Evolutionary conservation across 2,888 invertebrate species (phyloP), one percentile per base, ranked within the genome.

Genomic region (Parascotia fuliginaria): DNA sequence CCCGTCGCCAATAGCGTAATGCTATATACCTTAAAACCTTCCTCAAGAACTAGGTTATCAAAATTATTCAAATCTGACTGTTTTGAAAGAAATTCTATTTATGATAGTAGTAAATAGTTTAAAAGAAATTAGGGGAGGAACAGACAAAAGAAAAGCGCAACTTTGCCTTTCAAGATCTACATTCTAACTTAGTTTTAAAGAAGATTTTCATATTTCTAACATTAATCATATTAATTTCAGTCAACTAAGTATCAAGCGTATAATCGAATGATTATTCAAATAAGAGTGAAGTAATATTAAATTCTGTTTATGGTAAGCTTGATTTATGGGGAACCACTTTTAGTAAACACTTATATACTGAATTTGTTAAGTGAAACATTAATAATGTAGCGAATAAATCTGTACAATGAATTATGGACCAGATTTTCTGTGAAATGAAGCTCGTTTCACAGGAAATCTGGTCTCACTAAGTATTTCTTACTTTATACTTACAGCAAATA

Each of bases 261-360:
- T 37, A 11, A 43, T 32, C 29, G 22, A 32, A 32, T 15, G 38
- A 32, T 45, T 45, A 45, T 45, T 29, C 13, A 31, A 39, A 45
- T 38, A 15, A 9, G 28, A 28, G 2, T 32, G 7, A 12, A 13
- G 14, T 24, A 15, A 44, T 38, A n/a, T 12, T 12, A 19, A 22
- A 40, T 37, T 42, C 13, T 15, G 37, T 40, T 22, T 31, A 42
- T 15, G 22, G 12, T 24, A 28, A 37, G 24, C 24, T 9, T 29
- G 37, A 37, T 31, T 7, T 27, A 37, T 31, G 15, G 31, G 16
- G 15, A 38, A 24, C 19, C 44, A 34, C 34, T 31, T 16, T 22
- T 29, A 16, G 34, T 11, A 11, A 33, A 29, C 19, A 37, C 29
- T 36, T 39, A 24, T 12, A 9, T 24, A 7, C 6, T 19, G 12